A percentile compares a stretch with the other conserved stretches of the same genome.
These are phyloP conservation scores for Elegia similella DNA, from an alignment of 2,888 invertebrate genomes.

Conservation along the genomic window DNA sequence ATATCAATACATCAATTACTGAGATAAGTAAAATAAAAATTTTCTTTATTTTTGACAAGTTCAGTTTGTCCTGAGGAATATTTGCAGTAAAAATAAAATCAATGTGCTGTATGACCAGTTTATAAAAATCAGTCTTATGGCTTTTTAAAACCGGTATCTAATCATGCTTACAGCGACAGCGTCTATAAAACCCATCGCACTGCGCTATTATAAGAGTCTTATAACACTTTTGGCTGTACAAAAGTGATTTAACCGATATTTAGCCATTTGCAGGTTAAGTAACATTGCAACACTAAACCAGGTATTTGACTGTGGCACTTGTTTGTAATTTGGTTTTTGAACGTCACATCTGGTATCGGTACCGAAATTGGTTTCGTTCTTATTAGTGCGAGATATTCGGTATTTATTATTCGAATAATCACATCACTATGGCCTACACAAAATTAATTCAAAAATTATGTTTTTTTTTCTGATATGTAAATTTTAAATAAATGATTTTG, in stretches of 20 bases:
- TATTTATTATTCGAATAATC: not conserved
- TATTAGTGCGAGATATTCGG: slow-evolving; percentile 12
- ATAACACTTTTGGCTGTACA: slow-evolving; percentile 17
- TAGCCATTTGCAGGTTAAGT: slow-evolving; percentile 41
- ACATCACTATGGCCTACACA: not conserved
- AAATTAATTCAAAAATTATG: not conserved
- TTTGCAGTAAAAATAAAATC: not conserved
- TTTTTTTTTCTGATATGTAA: not conserved
- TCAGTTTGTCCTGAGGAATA: not conserved
- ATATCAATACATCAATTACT: no score
- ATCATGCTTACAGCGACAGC: slow-evolving; percentile 27
- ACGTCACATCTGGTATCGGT: slow-evolving; percentile 16
- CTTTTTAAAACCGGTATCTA: slow-evolving; percentile 14
- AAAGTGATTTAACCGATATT: slow-evolving; percentile 27
- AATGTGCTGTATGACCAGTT: slow-evolving; percentile 3
- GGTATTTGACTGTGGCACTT: slow-evolving; percentile 51
- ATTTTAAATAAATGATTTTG: not conserved
- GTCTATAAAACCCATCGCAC: not conserved
- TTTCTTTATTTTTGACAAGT: slow-evolving; percentile 12
- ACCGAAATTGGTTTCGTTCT: slow-evolving; percentile 11
- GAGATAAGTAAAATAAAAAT: not conserved
- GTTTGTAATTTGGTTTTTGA: slow-evolving; percentile 28
- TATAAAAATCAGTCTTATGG: slow-evolving; percentile 20
- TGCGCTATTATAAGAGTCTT: not conserved
- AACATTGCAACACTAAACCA: slow-evolving; percentile 41